Base-by-base conservation (phyloP, 92 coral and sea anemone species). In the Actinernus sp. region DNA sequence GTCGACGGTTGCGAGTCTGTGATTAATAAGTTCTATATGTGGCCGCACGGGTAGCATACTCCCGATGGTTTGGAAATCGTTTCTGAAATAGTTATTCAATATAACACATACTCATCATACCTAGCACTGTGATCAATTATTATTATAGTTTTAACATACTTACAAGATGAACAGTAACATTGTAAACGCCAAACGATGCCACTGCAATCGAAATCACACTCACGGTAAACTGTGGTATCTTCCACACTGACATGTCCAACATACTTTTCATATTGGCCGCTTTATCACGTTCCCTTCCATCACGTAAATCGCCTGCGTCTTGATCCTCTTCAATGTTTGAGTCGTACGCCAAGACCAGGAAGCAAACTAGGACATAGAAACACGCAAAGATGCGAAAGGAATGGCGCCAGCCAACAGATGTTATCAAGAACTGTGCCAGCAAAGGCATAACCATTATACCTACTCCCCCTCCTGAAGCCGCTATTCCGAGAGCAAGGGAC, bases 191-290 rank as follows among this genome's bases (percentile, higher is more conserved):
- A n/a, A n/a, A n/a, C n/a, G n/a, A n/a, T n/a, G n/a, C n/a, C n/a
- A n/a, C n/a, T n/a, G n/a, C n/a, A n/a, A n/a, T n/a, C n/a, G n/a
- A n/a, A 8, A 57, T 4, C 5, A 20, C 26, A 9, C 55, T 2
- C 11, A 64, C 51, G 12, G 61, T 45, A 40, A 64, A 58, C 10
- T 41, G 58, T 2, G 88, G 76, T 4, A 52, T 74, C 47, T 55
- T 81, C 88, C 88, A 81, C 59, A 81, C 82, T 2, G 88, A 65
- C 7, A 73, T 19, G 53, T 73, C 84, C 56, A 77, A 39, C 71
- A 61, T 26, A 4, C 19, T 30, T 12, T 47, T 32, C 37, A 58
- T 43, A 11, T 21, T 74, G 4, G 49, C 17, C 3, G 22, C 36
- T 12, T 61, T 61, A 17, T 17, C 24, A 16, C 5, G 17, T 19